Evolutionary conservation across 2,888 invertebrate species (phyloP), one percentile per base, ranked within the genome.

Genomic region (Spodoptera picta): DNA sequence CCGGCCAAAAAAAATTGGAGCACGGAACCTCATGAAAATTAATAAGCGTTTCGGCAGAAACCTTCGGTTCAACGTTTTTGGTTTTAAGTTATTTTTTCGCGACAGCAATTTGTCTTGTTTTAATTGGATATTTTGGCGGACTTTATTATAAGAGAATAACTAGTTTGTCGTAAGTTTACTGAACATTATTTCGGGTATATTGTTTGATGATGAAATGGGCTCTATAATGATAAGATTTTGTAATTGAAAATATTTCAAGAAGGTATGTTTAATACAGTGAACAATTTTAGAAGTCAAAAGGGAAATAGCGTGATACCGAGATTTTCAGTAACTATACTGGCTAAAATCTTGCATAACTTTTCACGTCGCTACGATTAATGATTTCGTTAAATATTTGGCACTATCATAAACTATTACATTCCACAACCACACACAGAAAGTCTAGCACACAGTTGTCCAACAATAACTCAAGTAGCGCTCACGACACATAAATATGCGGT

Each of bases 51-150:
- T 80, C 80, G 55, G 53, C 76, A 72, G 81, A 82, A 80, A 70
- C 77, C 76, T 67, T 75, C 46, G 74, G 51, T 56, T 69, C 61
- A 68, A 71, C 68, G 70, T 77, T 77, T 77, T 77, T 73, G 66
- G 71, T 77, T 74, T 75, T 71, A 67, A 76, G 31, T 57, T 49
- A 71, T 79, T 82, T 83, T 83, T 83, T 82, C 68, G 57, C 60
- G 71, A 69, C 61, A 68, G 79, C 80, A 83, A 83, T 83, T 83
- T 83, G 83, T 83, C 84, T 80, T 79, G 71, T 75, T 72, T 76
- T 77, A 83, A 83, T 83, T 83, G 81, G 82, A 83, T 81, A 83
- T 80, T 80, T 78, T 79, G 76, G 80, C 69, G 60, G 78, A 80
- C 81, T 83, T 83, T 79, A 83, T 83, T 82, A 79, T 64, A 49